Base-by-base conservation (phyloP, 1,140 invertebrate genomes). In the Papilio machaon region DNA sequence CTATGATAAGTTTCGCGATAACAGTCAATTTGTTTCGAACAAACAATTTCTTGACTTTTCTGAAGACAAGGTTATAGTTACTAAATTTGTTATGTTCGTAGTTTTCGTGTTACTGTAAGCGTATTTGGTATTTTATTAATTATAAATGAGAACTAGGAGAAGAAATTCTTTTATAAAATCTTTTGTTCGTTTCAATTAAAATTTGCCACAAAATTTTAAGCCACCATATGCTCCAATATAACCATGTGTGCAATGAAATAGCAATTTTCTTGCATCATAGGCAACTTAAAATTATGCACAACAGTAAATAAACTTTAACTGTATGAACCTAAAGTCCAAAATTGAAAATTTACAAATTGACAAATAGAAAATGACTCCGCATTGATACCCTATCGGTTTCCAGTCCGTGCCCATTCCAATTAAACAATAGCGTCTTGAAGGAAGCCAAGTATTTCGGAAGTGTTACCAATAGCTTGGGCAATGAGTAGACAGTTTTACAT, bases 351-450 rank as follows among this genome's bases (percentile, higher is more conserved):
- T 67, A 47, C 47, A 79, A 47, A 64, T 13, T 67, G 46, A 79
- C n/a, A 67, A 67, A 47, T 64, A 60, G 60, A 79, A 67, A 79
- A 64, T 79, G 54, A 79, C 77, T 79, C 5, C 47, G 23, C 74
- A 79, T 46, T n/a, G 79, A 84, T 75, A 80, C 79, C 74, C 81
- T 76, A 85, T 86, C 82, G 83, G 82, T 86, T 88, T 84, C 80
- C 30, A 78, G 52, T 78, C 38, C 79, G 86, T 87, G 85, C 86
- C 86, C 81, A 86, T 89, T 87, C 83, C 81, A 90, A 91, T 91
- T 90, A 91, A 90, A 89, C 87, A 90, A 90, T 83, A 81, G 58
- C 84, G 86, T 90, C 87, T 90, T 91, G 81, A 89, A 88, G 86
- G 85, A 89, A 88, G 83, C 84, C 83, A 82, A 83, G 81, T 83